Base-by-base conservation (phyloP, 2,888 invertebrate genomes). In the Dermolepida albohirtum region DNA sequence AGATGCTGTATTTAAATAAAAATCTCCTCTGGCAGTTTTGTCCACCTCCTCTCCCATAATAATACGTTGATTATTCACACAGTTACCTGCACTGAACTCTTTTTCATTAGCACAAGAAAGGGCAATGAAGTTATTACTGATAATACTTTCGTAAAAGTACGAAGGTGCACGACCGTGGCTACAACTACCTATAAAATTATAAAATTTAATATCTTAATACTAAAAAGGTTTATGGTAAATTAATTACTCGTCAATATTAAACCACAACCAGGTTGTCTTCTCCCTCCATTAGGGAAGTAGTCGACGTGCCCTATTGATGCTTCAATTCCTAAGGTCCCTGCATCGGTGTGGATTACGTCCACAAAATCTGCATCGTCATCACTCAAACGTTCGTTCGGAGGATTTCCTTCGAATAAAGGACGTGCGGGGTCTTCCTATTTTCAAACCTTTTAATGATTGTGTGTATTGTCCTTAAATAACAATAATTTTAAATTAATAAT, bases 201-300 rank as follows among this genome's bases (percentile, higher is more conserved):
- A n/a, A n/a, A 10, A n/a, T n/a, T n/a, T n/a, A n/a, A n/a, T n/a
- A n/a, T n/a, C n/a, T n/a, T n/a, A n/a, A n/a, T n/a, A n/a, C n/a
- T n/a, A n/a, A n/a, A n/a, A n/a, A n/a, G n/a, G n/a, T n/a, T n/a
- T n/a, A 8, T 34, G 2, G 2, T 7, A 34, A 34, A 34, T 34
- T 34, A 34, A 6, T 34, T 10, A 34, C 34, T 34, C 6, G 34
- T 40, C 16, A 14, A 7, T n/a, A 68, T 16, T 12, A 66, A 16
- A 49, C 43, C 82, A 77, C 90, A 91, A 0, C 91, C 91, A 0
- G 91, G 91, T 75, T 92, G 91, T 0, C 83, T 82, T 0, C 89
- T 84, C 17, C 91, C 92, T 8, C 87, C 86, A 76, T 92, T 91
- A 0, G 91, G 91, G 80, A 89, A 92, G 78, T 90, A 92, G 78